Evolutionary conservation across 2,797 vertebrate species (phyloP), one percentile per base, ranked within the genome.

Genomic region (Callimico goeldii): DNA sequence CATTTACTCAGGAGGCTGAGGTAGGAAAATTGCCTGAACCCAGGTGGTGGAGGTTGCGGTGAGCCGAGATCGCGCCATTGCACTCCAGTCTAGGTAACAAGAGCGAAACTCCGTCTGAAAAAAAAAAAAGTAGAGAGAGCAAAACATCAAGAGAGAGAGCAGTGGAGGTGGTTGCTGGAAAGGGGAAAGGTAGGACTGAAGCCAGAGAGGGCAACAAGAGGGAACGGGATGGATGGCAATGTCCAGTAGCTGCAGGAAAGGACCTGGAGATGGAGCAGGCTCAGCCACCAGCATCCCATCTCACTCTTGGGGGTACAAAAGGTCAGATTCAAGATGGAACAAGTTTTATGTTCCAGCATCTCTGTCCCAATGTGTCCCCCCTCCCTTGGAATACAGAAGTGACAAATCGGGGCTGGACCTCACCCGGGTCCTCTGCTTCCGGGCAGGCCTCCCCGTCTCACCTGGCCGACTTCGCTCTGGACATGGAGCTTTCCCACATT

Each of bases 371-470:
- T 14, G 57, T 24, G 36, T 30, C 28, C 86, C 86, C 41, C 15
- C 33, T 30, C 43, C 76, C 48, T 48, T 67, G 33, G 55, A 77
- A 55, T 7, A 4, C 46, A n/a, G 28, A 80, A 48, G 46, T 17
- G 30, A 73, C 30, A 41, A 41, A 46, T 10, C 0, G 0, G 50
- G 30, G 20, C 70, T 26, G 50, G 17, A 41, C 0, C 2, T 73
- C 48, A n/a, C 43, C 50, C 55, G 15, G 19, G 43, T 48, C 46
- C 30, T 24, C 57, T 39, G 3, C 7, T 26, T 22, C 28, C 15
- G 43, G 50, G 46, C 10, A 41, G 52, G 64, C 22, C 94, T 81
- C 43, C 33, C 92, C 2, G 12, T 33, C 75, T 43, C 39, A 76
- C 83, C 55, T 1, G 24, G 11, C 39, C 13, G 22, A 36, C 83